Conservation (phyloP, 2,888 invertebrate genomes). For the Drosophila melanosoma region DNA sequence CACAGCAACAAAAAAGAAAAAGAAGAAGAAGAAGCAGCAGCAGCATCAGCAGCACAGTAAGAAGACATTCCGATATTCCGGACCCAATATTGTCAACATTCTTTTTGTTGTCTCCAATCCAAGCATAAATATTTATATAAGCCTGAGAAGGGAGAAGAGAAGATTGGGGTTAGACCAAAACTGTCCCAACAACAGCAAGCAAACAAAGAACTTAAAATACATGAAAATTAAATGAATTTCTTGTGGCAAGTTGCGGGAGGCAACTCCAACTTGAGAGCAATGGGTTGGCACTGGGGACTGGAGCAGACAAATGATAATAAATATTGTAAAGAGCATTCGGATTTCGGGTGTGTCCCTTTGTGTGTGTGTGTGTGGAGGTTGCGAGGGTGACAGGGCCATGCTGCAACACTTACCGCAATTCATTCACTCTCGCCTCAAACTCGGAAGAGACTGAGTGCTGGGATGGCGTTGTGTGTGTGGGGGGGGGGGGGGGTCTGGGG, state of each 20-base stretch:
- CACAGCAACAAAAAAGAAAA: neutral
- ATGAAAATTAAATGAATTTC: constrained; percentile 61
- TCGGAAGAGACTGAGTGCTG: neutral
- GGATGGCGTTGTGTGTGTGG: neutral
- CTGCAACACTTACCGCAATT: constrained; percentile 66
- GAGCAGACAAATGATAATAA: constrained; percentile 74
- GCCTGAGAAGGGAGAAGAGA: constrained; percentile 13
- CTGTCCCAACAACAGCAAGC: constrained; percentile 31
- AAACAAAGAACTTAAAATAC: constrained; percentile 35
- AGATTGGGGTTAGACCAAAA: neutral
- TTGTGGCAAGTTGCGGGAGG: constrained; percentile 48
- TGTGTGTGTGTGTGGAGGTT: neutral
- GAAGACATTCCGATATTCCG: neutral
- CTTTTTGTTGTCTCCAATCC: constrained; percentile 53
- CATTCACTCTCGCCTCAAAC: constrained; percentile 32
- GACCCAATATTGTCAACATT: constrained; percentile 40
- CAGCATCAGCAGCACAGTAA: neutral
- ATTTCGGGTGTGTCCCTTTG: constrained; percentile 1
- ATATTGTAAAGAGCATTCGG: constrained; percentile 54
- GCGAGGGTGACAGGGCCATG: constrained; percentile 36
- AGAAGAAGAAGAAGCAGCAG: neutral
- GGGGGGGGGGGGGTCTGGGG: no score
- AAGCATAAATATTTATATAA: constrained; percentile 74
- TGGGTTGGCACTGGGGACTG: neutral
- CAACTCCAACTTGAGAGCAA: neutral